Percentiles rank a stretch among this genome's conserved stretches.
phyloP scores from a whole-genome alignment of 2,888 invertebrate species.

The Oligia fasciuncula region DNA sequence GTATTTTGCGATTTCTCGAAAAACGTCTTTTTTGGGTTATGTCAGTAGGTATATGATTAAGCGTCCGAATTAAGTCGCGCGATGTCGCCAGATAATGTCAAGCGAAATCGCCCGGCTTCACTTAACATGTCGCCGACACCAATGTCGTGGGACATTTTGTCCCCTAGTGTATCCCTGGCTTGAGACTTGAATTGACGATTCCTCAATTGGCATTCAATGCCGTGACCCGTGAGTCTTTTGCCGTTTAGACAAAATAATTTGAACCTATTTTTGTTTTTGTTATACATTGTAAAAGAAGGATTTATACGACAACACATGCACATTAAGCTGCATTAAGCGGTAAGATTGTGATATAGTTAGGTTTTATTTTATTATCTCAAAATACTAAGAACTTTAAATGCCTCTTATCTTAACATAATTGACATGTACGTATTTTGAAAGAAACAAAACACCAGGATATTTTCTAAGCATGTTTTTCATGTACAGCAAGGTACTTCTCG shows the following conservation, averaged over 20 bases:
- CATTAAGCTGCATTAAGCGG: not conserved
- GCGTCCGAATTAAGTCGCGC: too few species aligned
- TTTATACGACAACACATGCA: not conserved
- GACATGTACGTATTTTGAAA: slow-evolving; percentile 14
- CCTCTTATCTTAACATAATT: slow-evolving; percentile 1
- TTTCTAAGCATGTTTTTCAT: slow-evolving; percentile 60
- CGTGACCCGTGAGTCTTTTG: slow-evolving; percentile 4
- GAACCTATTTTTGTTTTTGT: not conserved
- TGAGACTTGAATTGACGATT: slow-evolving; percentile 22
- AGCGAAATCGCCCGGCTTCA: too few species aligned
- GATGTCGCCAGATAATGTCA: too few species aligned
- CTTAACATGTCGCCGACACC: too few species aligned
- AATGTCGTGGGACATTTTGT: too few species aligned
- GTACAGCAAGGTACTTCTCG: slow-evolving; percentile 50
- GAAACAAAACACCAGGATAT: slow-evolving; percentile 29
- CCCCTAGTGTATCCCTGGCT: too few species aligned
- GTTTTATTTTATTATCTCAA: slow-evolving; percentile 1
- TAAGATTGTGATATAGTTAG: not conserved
- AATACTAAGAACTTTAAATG: slow-evolving; percentile 1
- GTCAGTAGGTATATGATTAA: too few species aligned
- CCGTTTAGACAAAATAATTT: slow-evolving; percentile 12
- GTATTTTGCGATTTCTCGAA: too few species aligned
- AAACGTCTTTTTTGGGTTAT: too few species aligned
- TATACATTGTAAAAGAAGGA: not conserved
- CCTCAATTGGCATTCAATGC: slow-evolving; percentile 8